Evolutionary conservation across 1,140 invertebrate species (phyloP).

Genomic region (Vanessa tameamea): DNA sequence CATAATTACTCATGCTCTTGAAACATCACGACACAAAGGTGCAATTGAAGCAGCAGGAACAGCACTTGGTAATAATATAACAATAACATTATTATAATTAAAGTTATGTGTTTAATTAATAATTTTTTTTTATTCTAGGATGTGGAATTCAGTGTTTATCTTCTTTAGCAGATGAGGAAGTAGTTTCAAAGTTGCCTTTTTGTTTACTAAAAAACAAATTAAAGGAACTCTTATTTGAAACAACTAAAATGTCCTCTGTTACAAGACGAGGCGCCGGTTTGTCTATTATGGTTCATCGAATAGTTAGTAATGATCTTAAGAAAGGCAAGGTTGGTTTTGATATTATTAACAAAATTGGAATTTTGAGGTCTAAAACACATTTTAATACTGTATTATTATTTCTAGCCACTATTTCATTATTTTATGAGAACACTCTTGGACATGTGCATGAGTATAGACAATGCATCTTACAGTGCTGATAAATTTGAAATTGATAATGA

Average conservation of each 20-base stretch:
- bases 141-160: conserved; percentile 61
- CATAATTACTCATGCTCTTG: conserved; percentile 84
- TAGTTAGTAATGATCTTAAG: conserved; percentile 85
- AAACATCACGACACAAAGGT: conserved; percentile 89
- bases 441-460: conserved; percentile 43
- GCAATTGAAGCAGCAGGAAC: conserved; percentile 87
- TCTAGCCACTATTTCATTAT: conserved; percentile 65
- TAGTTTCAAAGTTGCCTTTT: conserved; percentile 54
- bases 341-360: not conserved
- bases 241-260: conserved; percentile 75
- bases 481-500: conserved; percentile 44
- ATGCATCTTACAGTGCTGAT: conserved; percentile 25
- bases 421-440: conserved; percentile 60
- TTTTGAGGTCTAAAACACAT: not conserved
- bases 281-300: conserved; percentile 87
- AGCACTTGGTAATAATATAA: conserved; percentile 74
- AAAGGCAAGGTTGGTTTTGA: conserved; percentile 64
- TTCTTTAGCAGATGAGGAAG: conserved; percentile 46
- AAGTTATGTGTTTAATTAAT: no score
- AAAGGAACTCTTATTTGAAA: conserved; percentile 62
- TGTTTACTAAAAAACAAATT: conserved; percentile 63
- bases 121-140: conserved; percentile 43
- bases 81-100: not conserved
- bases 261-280: conserved; percentile 89
- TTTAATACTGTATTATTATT: not conserved